Evolutionary conservation across 2,113 vertebrate species (phyloP), one percentile per base, ranked within the genome.

Genomic region (Sander vitreus): DNA sequence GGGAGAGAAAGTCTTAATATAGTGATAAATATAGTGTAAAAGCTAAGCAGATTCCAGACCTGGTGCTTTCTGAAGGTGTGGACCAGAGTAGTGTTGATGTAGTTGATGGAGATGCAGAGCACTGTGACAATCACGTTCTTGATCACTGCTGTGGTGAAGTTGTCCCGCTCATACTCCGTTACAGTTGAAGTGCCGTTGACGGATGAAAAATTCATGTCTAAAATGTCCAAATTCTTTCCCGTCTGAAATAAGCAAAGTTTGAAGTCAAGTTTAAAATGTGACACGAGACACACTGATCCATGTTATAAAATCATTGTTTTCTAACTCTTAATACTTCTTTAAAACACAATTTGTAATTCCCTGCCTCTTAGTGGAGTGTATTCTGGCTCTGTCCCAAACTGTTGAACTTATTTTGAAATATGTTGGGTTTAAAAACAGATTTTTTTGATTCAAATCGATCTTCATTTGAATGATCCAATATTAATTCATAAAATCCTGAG

Each of bases 41-140:
- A 33, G 5, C 33, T 33, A 33, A 33, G 33, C 33, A 33, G 5
- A 33, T 33, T 33, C 15, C 60, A 65, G 13, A 91, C 85, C 85
- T 89, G 80, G 60, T 89, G 78, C 33, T 83, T 91, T 30, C 83
- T 71, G 81, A 93, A 95, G 51, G 88, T 93, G 89, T 91, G 86
- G 18, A 95, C 68, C 60, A 93, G 70, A 4, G 81, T 82, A 5
- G 86, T 75, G 4, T 95, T 95, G 80, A 95, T 84, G 76, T 92
- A 94, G 89, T 93, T 94, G 21, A 94, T 94, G 72, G 77, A 62
- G 78, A 94, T 78, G 84, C 91, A 93, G 67, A 95, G 91, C 0
- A 16, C 25, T 0, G 87, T 64, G 13, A 91, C 79, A 0, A 94
- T 83, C 21, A 92, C 54, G 53, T 93, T 93, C 21, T 70, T 93